Base-by-base conservation (phyloP, 2,113 vertebrate species). In the Anoplopoma fimbria region DNA sequence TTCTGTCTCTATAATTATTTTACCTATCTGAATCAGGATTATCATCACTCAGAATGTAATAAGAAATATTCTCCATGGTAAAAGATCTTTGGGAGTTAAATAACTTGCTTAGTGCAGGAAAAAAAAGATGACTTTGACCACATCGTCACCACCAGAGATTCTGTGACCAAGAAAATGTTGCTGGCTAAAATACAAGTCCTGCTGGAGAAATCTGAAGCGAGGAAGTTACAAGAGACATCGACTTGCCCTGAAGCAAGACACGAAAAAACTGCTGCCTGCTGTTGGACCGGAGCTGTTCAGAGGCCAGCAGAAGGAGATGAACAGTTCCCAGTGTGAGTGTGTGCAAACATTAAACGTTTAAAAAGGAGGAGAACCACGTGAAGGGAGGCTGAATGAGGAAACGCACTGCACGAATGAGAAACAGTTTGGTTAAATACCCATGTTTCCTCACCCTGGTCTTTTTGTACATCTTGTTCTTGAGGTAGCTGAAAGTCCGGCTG, bases 391-490 rank as follows among this genome's bases (percentile, higher is more conserved):
- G 45, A n/a, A 15, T 19, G 5, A 42, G 17, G 14, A 0, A 34
- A 57, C 49, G 33, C 19, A 12, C 27, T 42, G 19, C 7, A 21
- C 23, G 57, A 14, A 65, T n/a, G 25, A 63, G 14, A 53, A 23
- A 23, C 51, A 34, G 17, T 10, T 45, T 12, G 9, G 29, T 9
- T 6, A 33, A 21, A 19, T 0, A 34, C 9, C 15, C 6, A 29
- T 5, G 5, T 68, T 61, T 17, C 4, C 95, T 96, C 89, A 99
- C 98, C 95, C 95, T 96, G 88, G 95, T 97, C 90, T 98, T 99
- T 89, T 98, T 99, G 93, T 97, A 98, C 98, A 99, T 99, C 95
- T 99, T 99, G 93, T 95, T 99, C 95, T 93, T 99, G 96, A 99
- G 96, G 96, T 99, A 99, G 96, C 98, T 99, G 95, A 99, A 99